Conservation (phyloP, 2,888 invertebrate genomes). For the Steinernema carpocapsae region DNA sequence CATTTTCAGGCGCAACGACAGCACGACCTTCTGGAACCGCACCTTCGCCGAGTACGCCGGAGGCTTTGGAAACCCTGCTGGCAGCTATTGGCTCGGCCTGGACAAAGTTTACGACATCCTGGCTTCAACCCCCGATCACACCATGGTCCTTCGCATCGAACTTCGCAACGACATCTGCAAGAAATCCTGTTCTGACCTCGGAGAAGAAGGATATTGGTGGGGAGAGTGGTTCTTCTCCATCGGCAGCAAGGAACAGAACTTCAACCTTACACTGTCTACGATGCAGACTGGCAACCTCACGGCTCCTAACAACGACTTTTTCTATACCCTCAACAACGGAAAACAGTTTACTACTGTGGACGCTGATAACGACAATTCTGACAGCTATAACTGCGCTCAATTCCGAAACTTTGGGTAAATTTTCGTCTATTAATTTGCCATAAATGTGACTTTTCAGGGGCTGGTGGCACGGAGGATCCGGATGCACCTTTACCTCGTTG, state of each 20-base stretch:
- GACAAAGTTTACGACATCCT: conserved; percentile 45
- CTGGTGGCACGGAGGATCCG: conserved; percentile 57
- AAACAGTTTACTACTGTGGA: conserved; percentile 55
- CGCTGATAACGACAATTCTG: conserved; percentile 49
- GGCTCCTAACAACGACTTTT: conserved; percentile 38
- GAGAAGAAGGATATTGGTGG: conserved; percentile 49
- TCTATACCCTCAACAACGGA: conserved; percentile 46
- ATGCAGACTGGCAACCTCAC: conserved; percentile 46
- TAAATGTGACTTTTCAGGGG: conserved; percentile 42
- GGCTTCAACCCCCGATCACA: conserved; percentile 23
- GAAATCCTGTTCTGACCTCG: conserved; percentile 41
- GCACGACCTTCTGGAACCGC: conserved; percentile 46
- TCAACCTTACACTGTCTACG: conserved; percentile 33
- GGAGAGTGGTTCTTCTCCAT: conserved; percentile 53
- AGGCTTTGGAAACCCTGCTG: conserved; percentile 53
- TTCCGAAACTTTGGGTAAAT: conserved; percentile 54
- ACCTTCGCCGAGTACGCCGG: conserved; percentile 49
- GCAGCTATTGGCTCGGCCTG: conserved; percentile 53
- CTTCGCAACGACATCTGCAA: conserved; percentile 50
- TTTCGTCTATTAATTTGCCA: background rate
- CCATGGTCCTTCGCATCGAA: conserved; percentile 47
- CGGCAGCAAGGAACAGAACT: conserved; percentile 36
- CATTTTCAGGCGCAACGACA: conserved; percentile 47
- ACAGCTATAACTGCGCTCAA: conserved; percentile 50
- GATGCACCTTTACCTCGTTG: conserved; percentile 50